phyloP scores from a whole-genome alignment of 2,113 vertebrate species.

The Lutjanus erythropterus region DNA sequence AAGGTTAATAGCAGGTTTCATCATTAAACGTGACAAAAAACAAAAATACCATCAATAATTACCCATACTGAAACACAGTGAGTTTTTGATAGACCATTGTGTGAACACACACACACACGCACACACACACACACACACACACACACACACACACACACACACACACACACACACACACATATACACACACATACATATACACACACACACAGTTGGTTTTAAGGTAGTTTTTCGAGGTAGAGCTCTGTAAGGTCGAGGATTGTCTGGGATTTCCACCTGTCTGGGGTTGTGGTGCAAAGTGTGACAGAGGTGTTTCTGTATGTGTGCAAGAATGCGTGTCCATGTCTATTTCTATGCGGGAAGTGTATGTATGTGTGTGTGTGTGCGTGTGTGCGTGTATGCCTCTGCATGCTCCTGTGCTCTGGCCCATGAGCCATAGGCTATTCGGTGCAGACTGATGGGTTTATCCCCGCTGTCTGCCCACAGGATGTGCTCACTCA shows the following conservation, averaged over 20 bases:
- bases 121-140: slow-evolving; percentile 6
- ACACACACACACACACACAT: slow-evolving; percentile 4
- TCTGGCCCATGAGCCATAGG: slow-evolving; percentile 49
- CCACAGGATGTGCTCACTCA: slow-evolving; percentile 62
- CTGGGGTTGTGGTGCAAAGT: slow-evolving; percentile 43
- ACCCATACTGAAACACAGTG: neutral
- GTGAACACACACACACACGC: neutral
- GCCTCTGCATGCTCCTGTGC: slow-evolving; percentile 24
- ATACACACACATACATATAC: neutral
- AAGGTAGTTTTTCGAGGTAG: slow-evolving; percentile 40
- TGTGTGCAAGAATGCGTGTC: slow-evolving; percentile 1
- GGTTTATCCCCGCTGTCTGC: slow-evolving; percentile 65
- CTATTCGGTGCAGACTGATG: slow-evolving; percentile 58
- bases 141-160: slow-evolving; percentile 2
- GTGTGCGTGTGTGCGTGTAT: neutral
- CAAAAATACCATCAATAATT: neutral
- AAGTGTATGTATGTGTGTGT: slow-evolving; percentile 1
- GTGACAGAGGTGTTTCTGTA: slow-evolving; percentile 28
- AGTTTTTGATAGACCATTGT: neutral
- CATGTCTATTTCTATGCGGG: slow-evolving; percentile 18
- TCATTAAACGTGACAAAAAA: neutral
- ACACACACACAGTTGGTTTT: slow-evolving; percentile 18
- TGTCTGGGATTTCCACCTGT: slow-evolving; percentile 66
- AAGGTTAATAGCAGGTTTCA: neutral
- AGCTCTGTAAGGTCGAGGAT: slow-evolving; percentile 48